These are phyloP conservation scores for Sesia bembeciformis DNA, from an alignment of 2,888 invertebrate species.

Conservation along the genomic window DNA sequence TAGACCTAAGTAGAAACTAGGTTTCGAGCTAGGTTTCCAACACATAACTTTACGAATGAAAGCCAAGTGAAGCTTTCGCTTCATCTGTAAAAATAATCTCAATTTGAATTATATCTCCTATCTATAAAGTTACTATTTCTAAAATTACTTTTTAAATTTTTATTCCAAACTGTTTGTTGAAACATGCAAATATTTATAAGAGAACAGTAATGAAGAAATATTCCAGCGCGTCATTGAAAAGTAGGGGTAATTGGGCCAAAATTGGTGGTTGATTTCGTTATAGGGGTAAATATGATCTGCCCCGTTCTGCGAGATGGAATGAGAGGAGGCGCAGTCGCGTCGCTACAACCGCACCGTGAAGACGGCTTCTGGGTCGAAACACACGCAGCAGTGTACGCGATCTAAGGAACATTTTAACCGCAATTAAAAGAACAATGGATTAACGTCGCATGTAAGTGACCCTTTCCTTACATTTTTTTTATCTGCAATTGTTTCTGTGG, in stretches of 20 bases:
- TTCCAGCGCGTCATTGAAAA: not conserved
- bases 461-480: slow-evolving; percentile 13
- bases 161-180: no score
- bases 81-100: no score
- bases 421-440: slow-evolving; percentile 40
- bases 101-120: no score
- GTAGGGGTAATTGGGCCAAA: slow-evolving; percentile 16
- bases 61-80: no score
- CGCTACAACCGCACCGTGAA: slow-evolving; percentile 5
- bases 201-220: no score
- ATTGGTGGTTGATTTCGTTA: slow-evolving; percentile 28
- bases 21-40: no score
- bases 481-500: not conserved
- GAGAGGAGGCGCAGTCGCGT: slow-evolving; percentile 4
- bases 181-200: no score
- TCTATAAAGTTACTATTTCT: no score
- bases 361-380: slow-evolving; percentile 1
- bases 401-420: not conserved
- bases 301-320: slow-evolving; percentile 4
- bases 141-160: no score
- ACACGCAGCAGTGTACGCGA: not conserved
- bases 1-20: no score
- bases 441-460: slow-evolving; percentile 47
- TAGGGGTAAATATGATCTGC: slow-evolving; percentile 12
- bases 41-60: no score